Evolutionary conservation across 2,113 vertebrate genomes (phyloP), one percentile per base, ranked within the genome.

Genomic region (Pogona vitticeps): DNA sequence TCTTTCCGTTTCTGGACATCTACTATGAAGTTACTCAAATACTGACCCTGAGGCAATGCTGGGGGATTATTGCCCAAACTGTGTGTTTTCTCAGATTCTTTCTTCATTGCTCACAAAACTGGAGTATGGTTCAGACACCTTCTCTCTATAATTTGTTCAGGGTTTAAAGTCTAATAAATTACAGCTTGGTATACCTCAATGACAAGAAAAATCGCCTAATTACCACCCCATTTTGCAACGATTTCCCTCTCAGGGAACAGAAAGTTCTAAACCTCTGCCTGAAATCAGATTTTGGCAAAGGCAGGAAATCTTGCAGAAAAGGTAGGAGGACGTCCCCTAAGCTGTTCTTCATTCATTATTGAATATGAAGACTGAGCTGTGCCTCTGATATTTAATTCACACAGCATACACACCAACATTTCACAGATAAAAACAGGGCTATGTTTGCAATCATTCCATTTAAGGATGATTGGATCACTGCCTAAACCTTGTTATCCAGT

Each of bases 241-340:
- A 20, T 77, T 76, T 92, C 56, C 14, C 28, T 40, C 85, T 59
- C 87, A 67, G 0, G 86, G 40, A 87, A 75, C n/a, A 20, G 4
- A 3, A 67, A 59, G 82, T 83, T 86, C 71, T 85, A 61, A 67
- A 76, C 0, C 42, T 2, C 18, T 88, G 0, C n/a, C 80, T 85
- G 10, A 89, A 89, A 15, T 71, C 80, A 28, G 76, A 56, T 31
- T 88, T 56, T 88, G 59, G 46, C 83, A 89, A 87, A 21, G 42
- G 68, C 88, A 85, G 77, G 71, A 12, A 68, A 86, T 61, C 0
- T 71, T 20, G 76, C 3, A 83, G 18, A 82, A 87, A 71, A 68
- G 2, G 1, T 46, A 63, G 46, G 46, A 52, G 46, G 46, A 52
- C 10, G 46, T 52, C 46, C 10, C 46, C 5, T 52, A 10, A 31